A percentile compares a stretch with the other conserved stretches of the same genome.
phyloP scores from a whole-genome alignment of 1,140 invertebrate species.

The Drosophila pallidifrons region DNA sequence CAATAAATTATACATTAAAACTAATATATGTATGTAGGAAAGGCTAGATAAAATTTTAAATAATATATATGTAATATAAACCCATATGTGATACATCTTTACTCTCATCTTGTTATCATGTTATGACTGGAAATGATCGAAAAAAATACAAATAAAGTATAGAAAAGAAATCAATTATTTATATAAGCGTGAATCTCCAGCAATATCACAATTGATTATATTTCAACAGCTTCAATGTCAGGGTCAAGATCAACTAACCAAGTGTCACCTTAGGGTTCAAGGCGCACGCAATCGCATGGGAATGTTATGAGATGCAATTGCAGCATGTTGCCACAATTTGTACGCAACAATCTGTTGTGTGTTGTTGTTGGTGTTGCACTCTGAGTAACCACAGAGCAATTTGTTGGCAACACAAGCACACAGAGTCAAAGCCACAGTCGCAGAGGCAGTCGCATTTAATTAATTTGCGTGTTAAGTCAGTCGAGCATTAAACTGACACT shows the following conservation, averaged over 20 bases:
- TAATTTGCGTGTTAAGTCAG: slow-evolving; percentile 66
- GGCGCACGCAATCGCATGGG: slow-evolving; percentile 33
- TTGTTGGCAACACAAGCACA: slow-evolving; percentile 47
- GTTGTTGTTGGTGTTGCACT: slow-evolving; percentile 17
- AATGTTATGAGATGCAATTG: slow-evolving; percentile 50
- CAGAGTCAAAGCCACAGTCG: slow-evolving; percentile 8
- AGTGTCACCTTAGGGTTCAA: slow-evolving; percentile 19
- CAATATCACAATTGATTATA: slow-evolving; percentile 11
- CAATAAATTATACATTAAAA: no score
- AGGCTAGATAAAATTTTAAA: no score
- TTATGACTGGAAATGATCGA: no score
- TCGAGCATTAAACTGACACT: slow-evolving; percentile 54
- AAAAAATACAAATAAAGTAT: no score
- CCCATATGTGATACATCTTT: no score
- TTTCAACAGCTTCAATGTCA: slow-evolving; percentile 11
- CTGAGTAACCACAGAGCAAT: slow-evolving; percentile 53
- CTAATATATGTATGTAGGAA: no score
- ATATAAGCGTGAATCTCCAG: background rate
- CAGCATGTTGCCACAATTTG: slow-evolving; percentile 60
- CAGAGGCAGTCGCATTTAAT: slow-evolving; percentile 48
- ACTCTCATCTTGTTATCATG: no score
- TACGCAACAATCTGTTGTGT: slow-evolving; percentile 63
- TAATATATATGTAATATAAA: no score
- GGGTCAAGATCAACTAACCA: slow-evolving; percentile 13
- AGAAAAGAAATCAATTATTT: no score